Evolutionary conservation across 2,888 invertebrate genomes (phyloP).

Genomic region (Metellina segmentata): DNA sequence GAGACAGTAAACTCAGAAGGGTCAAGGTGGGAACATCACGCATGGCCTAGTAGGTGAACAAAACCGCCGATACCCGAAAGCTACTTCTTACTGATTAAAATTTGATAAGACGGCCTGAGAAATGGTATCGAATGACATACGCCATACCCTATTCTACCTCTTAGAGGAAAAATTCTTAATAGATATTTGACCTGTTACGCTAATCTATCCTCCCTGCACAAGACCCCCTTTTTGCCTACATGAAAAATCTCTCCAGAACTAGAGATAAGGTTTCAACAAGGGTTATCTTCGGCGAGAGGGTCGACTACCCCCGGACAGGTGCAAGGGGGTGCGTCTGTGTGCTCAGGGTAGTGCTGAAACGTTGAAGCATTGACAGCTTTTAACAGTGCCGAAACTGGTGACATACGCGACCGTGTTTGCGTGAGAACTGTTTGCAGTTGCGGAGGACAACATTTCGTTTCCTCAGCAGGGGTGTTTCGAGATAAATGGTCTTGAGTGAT

Average conservation of each 20-base stretch:
- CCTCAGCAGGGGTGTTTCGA: neutral
- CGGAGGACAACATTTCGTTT: neutral
- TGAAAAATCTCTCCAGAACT: constrained; percentile 23
- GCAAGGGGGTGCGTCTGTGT: constrained; percentile 38
- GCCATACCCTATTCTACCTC: neutral
- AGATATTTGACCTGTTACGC: constrained; percentile 33
- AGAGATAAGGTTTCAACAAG: constrained; percentile 62
- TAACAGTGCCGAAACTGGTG: constrained; percentile 55
- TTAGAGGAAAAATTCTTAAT: constrained; percentile 35
- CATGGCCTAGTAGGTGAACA: neutral
- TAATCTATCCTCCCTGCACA: neutral
- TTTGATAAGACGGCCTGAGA: neutral
- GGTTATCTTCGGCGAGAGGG: constrained; percentile 49
- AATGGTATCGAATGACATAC: neutral
- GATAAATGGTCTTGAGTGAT: neutral
- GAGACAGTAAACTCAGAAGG: neutral
- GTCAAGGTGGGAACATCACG: neutral
- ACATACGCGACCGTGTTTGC: constrained; percentile 34
- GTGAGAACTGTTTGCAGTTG: constrained; percentile 12
- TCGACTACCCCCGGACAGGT: constrained; percentile 31
- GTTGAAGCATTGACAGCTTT: constrained; percentile 46
- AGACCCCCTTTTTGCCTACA: constrained; percentile 10
- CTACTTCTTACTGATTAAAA: neutral
- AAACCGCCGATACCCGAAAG: neutral
- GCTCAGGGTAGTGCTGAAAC: constrained; percentile 38